These are phyloP conservation scores for Caenorhabditis sp. DNA, from an alignment of 2,888 invertebrate species.

Conservation along the genomic window DNA sequence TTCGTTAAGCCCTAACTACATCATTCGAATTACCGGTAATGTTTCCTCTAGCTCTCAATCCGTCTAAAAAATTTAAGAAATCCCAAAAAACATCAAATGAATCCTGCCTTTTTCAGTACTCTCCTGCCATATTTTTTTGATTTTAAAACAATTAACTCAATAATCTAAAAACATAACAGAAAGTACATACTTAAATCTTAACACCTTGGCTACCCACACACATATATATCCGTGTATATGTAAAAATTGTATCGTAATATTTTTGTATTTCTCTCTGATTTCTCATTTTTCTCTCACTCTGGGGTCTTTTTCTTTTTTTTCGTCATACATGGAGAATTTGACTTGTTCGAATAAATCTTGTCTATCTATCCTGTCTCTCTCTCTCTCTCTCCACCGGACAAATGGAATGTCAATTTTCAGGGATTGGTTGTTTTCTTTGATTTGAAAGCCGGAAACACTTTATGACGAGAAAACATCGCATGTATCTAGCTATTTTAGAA, in stretches of 20 bases:
- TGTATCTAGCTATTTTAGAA: slow-evolving; percentile 27
- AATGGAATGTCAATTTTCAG: slow-evolving; percentile 25
- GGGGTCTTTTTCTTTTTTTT: not conserved
- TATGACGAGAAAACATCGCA: not conserved
- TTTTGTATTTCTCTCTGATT: not conserved
- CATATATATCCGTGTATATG: not conserved
- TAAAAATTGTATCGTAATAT: slow-evolving; percentile 1
- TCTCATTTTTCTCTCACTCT: not conserved
- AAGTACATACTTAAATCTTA: not conserved
- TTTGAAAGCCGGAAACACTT: not conserved
- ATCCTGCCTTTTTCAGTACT: too few species aligned
- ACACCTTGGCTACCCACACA: not conserved
- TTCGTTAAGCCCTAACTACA: not conserved
- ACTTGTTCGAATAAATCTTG: slow-evolving; percentile 4
- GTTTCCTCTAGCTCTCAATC: not conserved
- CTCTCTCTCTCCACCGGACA: slow-evolving; percentile 9
- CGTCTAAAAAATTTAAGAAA: too few species aligned
- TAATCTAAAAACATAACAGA: not conserved
- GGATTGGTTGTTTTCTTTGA: not conserved
- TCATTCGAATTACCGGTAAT: slow-evolving; percentile 21
- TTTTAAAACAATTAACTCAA: not conserved
- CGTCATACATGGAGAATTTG: not conserved
- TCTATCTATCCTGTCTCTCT: not conserved
- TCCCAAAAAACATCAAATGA: too few species aligned
- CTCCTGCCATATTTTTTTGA: too few species aligned